Evolutionary conservation across 2,113 vertebrate species (phyloP), one percentile per base, ranked within the genome.

Genomic region (Phalacrocorax carbo): DNA sequence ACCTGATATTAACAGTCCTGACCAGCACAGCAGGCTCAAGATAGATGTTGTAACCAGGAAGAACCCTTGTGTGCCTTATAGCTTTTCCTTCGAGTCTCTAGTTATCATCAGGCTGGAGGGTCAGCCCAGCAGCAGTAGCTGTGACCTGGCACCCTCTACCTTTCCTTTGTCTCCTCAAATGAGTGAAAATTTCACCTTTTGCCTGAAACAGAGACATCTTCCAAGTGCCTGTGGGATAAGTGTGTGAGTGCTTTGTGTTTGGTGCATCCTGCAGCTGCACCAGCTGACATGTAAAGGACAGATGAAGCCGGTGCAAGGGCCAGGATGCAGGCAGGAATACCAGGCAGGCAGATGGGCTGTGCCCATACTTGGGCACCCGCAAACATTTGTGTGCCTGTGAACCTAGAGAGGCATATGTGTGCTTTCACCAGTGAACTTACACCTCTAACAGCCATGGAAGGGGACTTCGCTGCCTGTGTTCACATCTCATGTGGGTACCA

Each of bases 291-390:
- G 25, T 13, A 44, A 51, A 58, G 25, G 86, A 65, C 30, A 15
- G 3, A 1, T 17, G 26, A 78, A 52, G n/a, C 2, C 1, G 10
- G 6, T 42, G 21, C 2, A 3, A 49, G 30, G n/a, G 17, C n/a
- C 5, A 10, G n/a, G 60, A 71, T 32, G 9, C 0, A 1, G 27
- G 32, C 29, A 65, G 42, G 40, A 42, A 29, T 46, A 65, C 17
- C 0, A 2, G 32, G 48, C 14, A 5, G 42, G 11, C 27, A 78
- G 38, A 46, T 3, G 9, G 17, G 9, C 32, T 30, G 11, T 19
- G 25, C 11, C 13, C 10, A 13, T 26, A 44, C 32, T 17, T 3
- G 13, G 14, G 7, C 60, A 55, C 10, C 40, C 27, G 18, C 27
- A 30, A 46, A 23, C 15, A 27, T 34, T 15, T 4, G 1, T 13